phyloP scores from a whole-genome alignment of 2,113 vertebrate species.

The Corythornis vintsioides region DNA sequence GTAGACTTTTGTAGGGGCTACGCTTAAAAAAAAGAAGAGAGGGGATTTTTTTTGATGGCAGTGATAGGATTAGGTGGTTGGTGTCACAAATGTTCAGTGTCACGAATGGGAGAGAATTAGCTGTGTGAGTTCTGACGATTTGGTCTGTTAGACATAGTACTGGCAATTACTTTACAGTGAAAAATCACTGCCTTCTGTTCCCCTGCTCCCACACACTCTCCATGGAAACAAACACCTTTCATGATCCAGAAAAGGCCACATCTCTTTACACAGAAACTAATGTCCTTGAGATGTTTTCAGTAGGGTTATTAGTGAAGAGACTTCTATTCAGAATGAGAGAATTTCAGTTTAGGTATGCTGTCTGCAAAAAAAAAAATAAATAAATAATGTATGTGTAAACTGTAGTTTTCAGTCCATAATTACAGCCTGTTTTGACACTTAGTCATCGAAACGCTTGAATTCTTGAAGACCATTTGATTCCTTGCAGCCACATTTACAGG shows the following conservation, averaged over 20 bases:
- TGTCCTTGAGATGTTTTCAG: not conserved
- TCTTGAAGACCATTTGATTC: not conserved
- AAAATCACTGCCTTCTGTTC: conserved; percentile 23
- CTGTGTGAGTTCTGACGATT: not conserved
- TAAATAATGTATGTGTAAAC: not conserved
- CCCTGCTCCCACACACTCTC: conserved; percentile 49
- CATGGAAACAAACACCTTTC: conserved; percentile 68
- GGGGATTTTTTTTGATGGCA: not conserved
- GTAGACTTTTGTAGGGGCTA: not conserved
- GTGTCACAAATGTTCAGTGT: not conserved
- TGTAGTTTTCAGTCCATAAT: not conserved
- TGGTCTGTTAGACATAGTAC: not conserved
- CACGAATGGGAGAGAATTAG: not conserved
- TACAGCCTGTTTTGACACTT: not conserved
- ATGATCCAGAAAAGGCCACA: conserved; percentile 34
- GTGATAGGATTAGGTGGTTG: not conserved
- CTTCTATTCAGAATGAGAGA: not conserved
- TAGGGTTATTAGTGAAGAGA: not conserved
- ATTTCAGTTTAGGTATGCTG: not conserved
- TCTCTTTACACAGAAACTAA: not conserved
- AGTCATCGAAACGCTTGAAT: not conserved
- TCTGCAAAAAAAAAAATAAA: not conserved
- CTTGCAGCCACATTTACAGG: not conserved
- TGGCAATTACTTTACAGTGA: conserved; percentile 18
- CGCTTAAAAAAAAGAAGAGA: not conserved